Evolutionary conservation across 2,113 vertebrate genomes (phyloP).

Genomic region (Willisornis vidua): DNA sequence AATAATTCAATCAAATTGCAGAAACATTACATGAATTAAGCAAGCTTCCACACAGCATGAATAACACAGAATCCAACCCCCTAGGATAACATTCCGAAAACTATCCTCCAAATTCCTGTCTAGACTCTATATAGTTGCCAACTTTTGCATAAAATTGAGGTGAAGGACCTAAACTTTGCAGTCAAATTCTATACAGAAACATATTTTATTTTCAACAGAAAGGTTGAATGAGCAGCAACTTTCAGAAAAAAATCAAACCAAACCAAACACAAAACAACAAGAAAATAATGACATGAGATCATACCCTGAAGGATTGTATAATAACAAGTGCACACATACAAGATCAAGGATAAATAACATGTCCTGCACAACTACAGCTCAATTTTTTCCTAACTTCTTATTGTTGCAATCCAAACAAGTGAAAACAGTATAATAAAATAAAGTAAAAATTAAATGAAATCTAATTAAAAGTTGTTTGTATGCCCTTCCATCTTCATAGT

Average conservation of each 20-base stretch:
- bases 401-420: neutral
- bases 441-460: neutral
- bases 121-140: neutral
- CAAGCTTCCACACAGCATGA: neutral
- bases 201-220: neutral
- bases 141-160: neutral
- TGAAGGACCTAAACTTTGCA: neutral
- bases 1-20: neutral
- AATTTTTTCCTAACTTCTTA: neutral
- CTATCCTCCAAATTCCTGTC: neutral
- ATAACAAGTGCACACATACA: accelerated
- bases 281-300: neutral
- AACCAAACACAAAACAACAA: neutral
- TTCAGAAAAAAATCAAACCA: neutral
- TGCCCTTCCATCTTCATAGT: neutral
- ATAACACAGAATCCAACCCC: neutral
- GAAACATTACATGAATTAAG: neutral
- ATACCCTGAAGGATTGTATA: neutral
- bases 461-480: neutral
- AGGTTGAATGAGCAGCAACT: neutral
- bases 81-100: neutral
- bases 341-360: neutral
- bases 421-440: neutral
- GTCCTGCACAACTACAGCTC: neutral
- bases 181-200: neutral